Conservation (phyloP, 1,140 invertebrate species). For the Laupala kohalensis region DNA sequence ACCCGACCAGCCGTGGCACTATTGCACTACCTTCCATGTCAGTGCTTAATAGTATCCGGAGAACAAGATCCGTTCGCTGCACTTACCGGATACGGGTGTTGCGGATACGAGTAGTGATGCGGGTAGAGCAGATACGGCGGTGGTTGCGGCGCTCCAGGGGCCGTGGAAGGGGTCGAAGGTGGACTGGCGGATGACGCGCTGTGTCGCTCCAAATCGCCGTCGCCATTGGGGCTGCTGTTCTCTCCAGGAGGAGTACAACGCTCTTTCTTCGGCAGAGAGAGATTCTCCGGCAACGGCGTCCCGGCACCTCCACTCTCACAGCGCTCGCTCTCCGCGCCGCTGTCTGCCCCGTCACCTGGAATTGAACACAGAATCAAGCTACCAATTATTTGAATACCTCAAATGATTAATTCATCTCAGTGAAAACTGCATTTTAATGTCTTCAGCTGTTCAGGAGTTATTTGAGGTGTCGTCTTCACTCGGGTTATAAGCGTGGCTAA, state of each 20-base stretch:
- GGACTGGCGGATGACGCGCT: background rate
- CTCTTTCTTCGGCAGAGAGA: slow-evolving; percentile 25
- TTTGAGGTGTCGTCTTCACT: no score
- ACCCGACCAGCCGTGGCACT: no score
- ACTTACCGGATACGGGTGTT: background rate
- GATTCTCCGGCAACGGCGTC: slow-evolving; percentile 23
- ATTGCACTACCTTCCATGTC: no score
- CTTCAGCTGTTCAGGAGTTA: no score
- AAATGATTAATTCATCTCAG: no score
- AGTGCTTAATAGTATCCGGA: no score
- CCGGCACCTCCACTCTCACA: no score
- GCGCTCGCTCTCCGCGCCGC: slow-evolving; percentile 19
- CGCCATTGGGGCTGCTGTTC: background rate
- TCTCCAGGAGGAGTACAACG: background rate
- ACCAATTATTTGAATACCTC: no score
- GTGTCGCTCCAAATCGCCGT: background rate
- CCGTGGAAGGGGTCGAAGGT: background rate
- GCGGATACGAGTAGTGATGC: background rate
- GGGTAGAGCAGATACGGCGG: slow-evolving; percentile 1
- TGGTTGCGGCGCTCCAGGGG: background rate
- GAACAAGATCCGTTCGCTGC: background rate
- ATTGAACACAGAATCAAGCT: no score
- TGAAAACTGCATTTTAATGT: no score
- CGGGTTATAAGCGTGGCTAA: no score
- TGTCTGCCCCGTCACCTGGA: slow-evolving; percentile 17